Evolutionary conservation across 2,888 invertebrate species (phyloP).

Genomic region (Dione juno): DNA sequence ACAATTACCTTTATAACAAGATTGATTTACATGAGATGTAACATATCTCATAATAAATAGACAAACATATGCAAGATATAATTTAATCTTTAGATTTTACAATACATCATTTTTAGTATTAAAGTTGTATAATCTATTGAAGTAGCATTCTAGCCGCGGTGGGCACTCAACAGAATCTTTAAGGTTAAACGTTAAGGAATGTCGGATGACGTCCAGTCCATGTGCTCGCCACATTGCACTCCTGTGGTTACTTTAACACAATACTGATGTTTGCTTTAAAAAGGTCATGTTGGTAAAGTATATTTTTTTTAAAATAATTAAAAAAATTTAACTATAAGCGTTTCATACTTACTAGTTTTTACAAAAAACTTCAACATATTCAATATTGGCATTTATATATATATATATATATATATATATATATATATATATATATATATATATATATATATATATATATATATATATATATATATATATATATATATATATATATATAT

Average conservation of each 20-base stretch:
- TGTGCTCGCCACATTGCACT: conserved; percentile 73
- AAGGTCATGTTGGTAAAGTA: conserved; percentile 4
- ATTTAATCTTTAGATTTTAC: too few relatives aligned
- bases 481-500: too few relatives aligned
- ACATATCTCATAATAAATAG: too few relatives aligned
- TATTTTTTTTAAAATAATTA: neutral
- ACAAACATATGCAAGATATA: too few relatives aligned
- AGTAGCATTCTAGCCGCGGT: conserved; percentile 3
- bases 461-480: too few relatives aligned
- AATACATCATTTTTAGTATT: neutral
- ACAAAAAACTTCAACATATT: neutral
- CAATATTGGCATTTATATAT: too few relatives aligned
- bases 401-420: too few relatives aligned
- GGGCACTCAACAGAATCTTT: conserved; percentile 32
- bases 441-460: too few relatives aligned
- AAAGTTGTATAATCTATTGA: neutral
- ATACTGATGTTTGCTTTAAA: conserved; percentile 25
- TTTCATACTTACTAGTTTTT: neutral
- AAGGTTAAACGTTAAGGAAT: conserved; percentile 52
- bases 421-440: too few relatives aligned
- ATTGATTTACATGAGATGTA: too few relatives aligned
- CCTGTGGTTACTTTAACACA: conserved; percentile 49
- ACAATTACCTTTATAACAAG: too few relatives aligned
- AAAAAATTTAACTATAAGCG: neutral
- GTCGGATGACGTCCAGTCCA: conserved; percentile 55